Conservation (phyloP, 2,797 vertebrate genomes). For the Xenopus petersii region DNA sequence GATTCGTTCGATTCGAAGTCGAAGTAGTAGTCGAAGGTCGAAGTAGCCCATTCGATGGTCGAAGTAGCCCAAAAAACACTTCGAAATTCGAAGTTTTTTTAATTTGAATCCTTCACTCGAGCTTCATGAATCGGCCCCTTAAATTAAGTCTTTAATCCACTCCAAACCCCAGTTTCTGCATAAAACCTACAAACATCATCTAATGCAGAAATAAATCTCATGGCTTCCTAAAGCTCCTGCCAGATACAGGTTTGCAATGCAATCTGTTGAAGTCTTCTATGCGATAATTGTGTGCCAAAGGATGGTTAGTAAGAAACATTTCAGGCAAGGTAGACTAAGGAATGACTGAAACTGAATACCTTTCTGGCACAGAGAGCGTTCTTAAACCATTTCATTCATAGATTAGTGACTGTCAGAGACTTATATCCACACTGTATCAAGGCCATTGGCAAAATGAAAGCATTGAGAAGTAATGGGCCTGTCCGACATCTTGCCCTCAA, state of each 20-base stretch:
- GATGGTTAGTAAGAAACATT: not conserved
- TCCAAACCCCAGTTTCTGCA: no score
- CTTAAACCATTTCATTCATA: conserved; percentile 38
- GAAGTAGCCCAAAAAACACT: no score
- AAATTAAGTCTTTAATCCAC: no score
- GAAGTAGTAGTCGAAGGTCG: no score
- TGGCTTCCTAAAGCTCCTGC: not conserved
- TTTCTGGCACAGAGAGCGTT: conserved; percentile 33
- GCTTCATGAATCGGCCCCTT: no score
- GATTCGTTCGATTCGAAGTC: no score
- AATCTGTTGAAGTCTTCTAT: not conserved
- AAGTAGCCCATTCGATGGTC: no score
- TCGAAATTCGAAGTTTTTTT: no score
- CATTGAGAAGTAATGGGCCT: conserved; percentile 39
- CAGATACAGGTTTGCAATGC: not conserved
- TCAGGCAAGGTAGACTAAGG: conserved; percentile 11
- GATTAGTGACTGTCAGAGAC: conserved; percentile 36
- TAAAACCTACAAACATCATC: no score
- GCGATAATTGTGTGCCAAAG: conserved; percentile 15
- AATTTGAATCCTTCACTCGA: no score
- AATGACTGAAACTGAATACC: conserved; percentile 25
- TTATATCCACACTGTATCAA: conserved; percentile 28
- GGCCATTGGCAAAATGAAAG: conserved; percentile 25
- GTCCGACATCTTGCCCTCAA: conserved; percentile 43
- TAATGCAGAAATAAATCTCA: not conserved